Evolutionary conservation across 2,888 invertebrate genomes (phyloP), one percentile per base, ranked within the genome.

Genomic region (Tridacna gigas): DNA sequence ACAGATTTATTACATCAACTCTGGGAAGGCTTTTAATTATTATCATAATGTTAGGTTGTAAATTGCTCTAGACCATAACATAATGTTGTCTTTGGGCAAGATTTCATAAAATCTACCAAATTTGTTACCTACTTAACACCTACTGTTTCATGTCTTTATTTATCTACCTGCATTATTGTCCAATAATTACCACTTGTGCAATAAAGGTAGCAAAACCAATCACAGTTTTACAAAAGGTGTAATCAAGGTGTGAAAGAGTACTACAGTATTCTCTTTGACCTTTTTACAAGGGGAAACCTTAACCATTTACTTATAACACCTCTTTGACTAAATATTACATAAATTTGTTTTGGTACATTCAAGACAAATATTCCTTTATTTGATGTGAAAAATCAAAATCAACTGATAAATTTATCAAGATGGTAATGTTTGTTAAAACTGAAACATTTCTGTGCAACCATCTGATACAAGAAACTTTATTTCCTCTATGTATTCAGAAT

Each of bases 231-330:
- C 45, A 25, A 51, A 51, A 45, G 37, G 37, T 37, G 37, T 37
- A 4, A 37, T 37, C 37, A 37, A 83, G 83, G 79, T 83, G 83
- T 65, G 65, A 79, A 63, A 60, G 25, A 51, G 69, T 76, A 66
- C 60, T 83, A 60, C 18, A 13, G 12, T 47, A 83, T 79, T 77
- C 79, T 25, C 63, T 79, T 83, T 83, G 77, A 79, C 45, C 45
- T 20, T 45, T 45, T 45, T 56, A 56, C 20, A 56, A 37, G 37
- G 37, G 37, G 37, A 37, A 37, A 37, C 37, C 37, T 37, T 7
- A 37, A 2, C 37, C 7, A 37, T 37, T 37, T 37, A 37, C 37
- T 37, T 4, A 37, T 4, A 37, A 37, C 37, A 37, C 37, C 37
- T 37, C 2, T 37, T 37, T 37, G 37, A 37, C 37, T 37, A 2